Evolutionary conservation across 2,113 vertebrate species (phyloP).

Genomic region (Lycocorax pyrrhopterus): DNA sequence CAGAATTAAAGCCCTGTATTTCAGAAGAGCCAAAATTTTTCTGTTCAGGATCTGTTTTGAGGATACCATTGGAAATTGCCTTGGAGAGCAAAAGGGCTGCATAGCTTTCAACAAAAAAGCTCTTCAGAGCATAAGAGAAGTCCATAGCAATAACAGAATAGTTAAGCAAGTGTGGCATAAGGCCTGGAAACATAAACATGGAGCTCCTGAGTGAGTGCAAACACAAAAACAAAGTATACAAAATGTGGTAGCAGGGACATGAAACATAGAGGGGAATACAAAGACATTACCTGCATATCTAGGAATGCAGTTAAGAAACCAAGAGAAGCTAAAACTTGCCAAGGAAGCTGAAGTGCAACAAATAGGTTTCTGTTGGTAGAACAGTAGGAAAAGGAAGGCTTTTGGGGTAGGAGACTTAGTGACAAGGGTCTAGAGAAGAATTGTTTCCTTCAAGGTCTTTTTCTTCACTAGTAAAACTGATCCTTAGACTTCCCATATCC

Average conservation of each 20-base stretch:
- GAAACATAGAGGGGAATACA: background rate
- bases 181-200: background rate
- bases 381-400: background rate
- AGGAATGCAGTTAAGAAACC: background rate
- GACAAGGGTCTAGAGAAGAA: background rate
- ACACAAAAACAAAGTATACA: background rate
- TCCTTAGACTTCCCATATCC: background rate
- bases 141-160: background rate
- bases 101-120: background rate
- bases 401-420: fast-evolving
- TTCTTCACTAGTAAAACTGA: background rate
- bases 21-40: background rate
- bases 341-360: background rate
- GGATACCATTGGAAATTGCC: background rate
- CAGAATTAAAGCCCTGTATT: background rate
- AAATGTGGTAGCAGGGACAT: background rate
- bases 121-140: background rate
- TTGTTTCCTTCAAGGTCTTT: background rate
- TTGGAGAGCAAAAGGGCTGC: background rate
- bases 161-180: background rate
- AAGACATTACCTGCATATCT: background rate
- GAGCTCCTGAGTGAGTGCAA: background rate
- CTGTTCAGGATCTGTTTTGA: background rate
- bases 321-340: background rate
- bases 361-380: background rate